A percentile compares a stretch with the other conserved stretches of the same genome.
These are phyloP conservation scores for Hymenochirus boettgeri DNA, from an alignment of 2,113 vertebrate genomes.

Conservation along the genomic window DNA sequence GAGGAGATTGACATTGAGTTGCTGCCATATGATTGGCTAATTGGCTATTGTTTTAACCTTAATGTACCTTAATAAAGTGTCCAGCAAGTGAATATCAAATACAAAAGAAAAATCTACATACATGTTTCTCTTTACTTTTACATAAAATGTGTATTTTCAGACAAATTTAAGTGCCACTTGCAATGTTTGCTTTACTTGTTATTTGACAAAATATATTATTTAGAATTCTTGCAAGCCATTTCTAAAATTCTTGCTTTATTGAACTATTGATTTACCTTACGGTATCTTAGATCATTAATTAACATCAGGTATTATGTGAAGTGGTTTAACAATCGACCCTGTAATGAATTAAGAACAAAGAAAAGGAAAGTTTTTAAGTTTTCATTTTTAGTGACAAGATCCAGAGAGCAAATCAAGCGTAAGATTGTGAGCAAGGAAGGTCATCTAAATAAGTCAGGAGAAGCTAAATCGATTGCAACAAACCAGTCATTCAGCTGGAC, in stretches of 20 bases:
- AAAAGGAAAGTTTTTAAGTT: conserved; percentile 3
- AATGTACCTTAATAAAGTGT: too few relatives aligned
- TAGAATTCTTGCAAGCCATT: neutral
- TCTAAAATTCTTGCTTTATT: neutral
- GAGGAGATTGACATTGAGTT: too few relatives aligned
- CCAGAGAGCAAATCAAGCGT: neutral
- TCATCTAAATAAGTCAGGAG: conserved; percentile 6
- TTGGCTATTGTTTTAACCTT: too few relatives aligned
- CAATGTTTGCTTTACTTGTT: too few relatives aligned
- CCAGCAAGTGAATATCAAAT: too few relatives aligned
- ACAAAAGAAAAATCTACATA: too few relatives aligned
- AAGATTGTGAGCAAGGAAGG: neutral
- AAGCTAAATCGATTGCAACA: conserved; percentile 11
- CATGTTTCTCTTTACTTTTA: too few relatives aligned
- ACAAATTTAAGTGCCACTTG: too few relatives aligned
- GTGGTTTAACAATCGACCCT: neutral
- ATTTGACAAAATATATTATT: neutral
- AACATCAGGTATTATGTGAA: conserved; percentile 1
- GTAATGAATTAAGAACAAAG: neutral
- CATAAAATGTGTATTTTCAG: too few relatives aligned
- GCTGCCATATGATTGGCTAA: too few relatives aligned
- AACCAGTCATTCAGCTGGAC: too few relatives aligned
- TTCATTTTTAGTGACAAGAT: neutral
- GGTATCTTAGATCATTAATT: conserved; percentile 7
- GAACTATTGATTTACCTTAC: conserved; percentile 10